Evolutionary conservation across 2,888 invertebrate genomes (phyloP), one percentile per base, ranked within the genome.

Genomic region (Agrilus mali): DNA sequence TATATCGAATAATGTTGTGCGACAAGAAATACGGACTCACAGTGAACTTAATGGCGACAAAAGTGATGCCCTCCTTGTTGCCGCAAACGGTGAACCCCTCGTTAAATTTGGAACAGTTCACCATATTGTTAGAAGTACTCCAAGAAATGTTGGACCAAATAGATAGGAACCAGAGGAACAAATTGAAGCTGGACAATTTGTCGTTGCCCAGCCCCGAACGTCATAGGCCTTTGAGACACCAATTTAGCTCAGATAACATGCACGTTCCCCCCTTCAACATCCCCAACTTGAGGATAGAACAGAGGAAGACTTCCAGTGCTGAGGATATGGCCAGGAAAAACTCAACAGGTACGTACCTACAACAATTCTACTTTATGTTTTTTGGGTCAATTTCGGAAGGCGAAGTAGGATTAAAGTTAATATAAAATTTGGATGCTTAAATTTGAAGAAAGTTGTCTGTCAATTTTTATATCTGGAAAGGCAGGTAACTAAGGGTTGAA

Each of bases 121-220:
- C 79, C 44, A 72, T 76, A 52, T 73, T 90, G 27, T 73, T 88
- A 49, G 84, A 86, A 64, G 86, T 93, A 38, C 73, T 95, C 45
- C 86, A 92, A 61, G 90, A 93, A 56, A 93, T 96, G 94, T 70
- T 96, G 58, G 86, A 85, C 58, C 83, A 80, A 60, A 88, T 92
- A 50, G 89, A 90, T 65, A 77, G 84, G 53, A 86, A 86, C 60
- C 90, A 94, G 61, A 78, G 89, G 40, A 86, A 86, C 67, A 90
- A 90, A 67, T 73, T 95, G 64, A 89, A 88, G 67, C 65, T 87
- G 59, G 92, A 92, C 62, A 82, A 82, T 63, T 69, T 83, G 47
- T 76, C 83, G 34, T 69, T 82, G 56, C 78, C 80, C 39, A 84
- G 82, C 57, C 84, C 85, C 1, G 88, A 87, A 51, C 73, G 85